Evolutionary conservation across 92 coral and sea anemone genomes (phyloP).

Genomic region (Phenganax marumi): DNA sequence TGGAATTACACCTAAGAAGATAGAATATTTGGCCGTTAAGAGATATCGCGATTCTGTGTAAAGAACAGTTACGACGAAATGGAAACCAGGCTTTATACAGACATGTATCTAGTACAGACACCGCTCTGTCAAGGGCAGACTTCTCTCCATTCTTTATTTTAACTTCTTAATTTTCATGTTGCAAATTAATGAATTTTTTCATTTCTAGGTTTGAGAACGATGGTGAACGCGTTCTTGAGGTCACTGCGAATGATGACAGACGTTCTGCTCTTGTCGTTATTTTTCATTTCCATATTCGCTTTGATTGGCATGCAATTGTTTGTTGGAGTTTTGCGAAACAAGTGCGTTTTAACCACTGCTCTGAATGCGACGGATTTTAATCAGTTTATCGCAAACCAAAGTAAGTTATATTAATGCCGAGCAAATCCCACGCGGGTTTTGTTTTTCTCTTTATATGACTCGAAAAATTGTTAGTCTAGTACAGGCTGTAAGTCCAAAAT

Average conservation of each 20-base stretch:
- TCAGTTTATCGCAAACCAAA: slow-evolving; percentile 60
- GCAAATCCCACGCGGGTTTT: not conserved
- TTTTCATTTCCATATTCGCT: slow-evolving; percentile 89
- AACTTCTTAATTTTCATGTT: not conserved
- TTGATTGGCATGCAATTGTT: slow-evolving; percentile 94
- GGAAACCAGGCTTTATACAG: too few species aligned
- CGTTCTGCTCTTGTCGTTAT: slow-evolving; percentile 78
- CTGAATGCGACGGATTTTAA: slow-evolving; percentile 46
- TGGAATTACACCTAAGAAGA: too few species aligned
- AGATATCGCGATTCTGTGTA: too few species aligned
- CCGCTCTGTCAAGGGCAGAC: not conserved
- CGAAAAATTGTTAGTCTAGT: too few species aligned
- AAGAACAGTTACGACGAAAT: too few species aligned
- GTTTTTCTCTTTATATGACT: too few species aligned
- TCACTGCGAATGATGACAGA: slow-evolving; percentile 94
- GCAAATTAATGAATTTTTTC: not conserved
- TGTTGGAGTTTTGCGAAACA: slow-evolving; percentile 83
- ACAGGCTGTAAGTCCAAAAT: too few species aligned
- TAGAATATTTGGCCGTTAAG: too few species aligned
- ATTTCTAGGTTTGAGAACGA: slow-evolving; percentile 78
- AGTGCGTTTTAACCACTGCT: slow-evolving; percentile 63
- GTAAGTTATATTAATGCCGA: slow-evolving; percentile 55
- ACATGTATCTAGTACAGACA: too few species aligned
- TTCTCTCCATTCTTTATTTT: not conserved
- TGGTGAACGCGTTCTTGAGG: slow-evolving; percentile 91